Evolutionary conservation across 2,113 vertebrate genomes (phyloP).

Genomic region (Microtus richardsoni): DNA sequence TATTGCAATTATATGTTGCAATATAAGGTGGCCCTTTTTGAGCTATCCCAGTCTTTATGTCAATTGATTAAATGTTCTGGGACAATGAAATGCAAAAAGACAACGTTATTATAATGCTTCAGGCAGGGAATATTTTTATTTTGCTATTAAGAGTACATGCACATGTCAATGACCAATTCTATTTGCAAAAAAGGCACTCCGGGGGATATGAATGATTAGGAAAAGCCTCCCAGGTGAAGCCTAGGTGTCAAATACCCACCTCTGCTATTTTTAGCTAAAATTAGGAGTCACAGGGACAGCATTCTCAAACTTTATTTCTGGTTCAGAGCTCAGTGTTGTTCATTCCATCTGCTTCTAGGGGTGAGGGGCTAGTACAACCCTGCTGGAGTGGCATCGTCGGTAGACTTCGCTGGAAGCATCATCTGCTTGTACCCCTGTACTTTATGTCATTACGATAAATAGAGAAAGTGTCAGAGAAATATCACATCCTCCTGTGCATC

Average conservation of each 20-base stretch:
- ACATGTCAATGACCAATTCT: slow-evolving; percentile 77
- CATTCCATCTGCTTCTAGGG: neutral
- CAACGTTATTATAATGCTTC: slow-evolving; percentile 76
- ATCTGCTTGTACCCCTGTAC: neutral
- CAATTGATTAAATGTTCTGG: slow-evolving; percentile 75
- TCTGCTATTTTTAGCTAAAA: slow-evolving; percentile 76
- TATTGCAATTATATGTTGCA: slow-evolving; percentile 39
- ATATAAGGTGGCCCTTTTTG: slow-evolving; percentile 60
- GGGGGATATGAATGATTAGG: slow-evolving; percentile 63
- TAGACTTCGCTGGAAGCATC: neutral
- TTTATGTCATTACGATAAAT: neutral
- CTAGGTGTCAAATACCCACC: slow-evolving; percentile 61
- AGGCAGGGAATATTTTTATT: slow-evolving; percentile 81
- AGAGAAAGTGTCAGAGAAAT: neutral
- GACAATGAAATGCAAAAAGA: slow-evolving; percentile 75
- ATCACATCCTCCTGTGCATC: neutral
- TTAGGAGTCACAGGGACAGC: slow-evolving; percentile 39
- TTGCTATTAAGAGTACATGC: slow-evolving; percentile 76
- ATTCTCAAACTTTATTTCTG: slow-evolving; percentile 51
- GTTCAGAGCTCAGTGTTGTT: neutral
- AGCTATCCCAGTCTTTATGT: slow-evolving; percentile 68
- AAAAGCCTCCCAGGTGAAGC: slow-evolving; percentile 72
- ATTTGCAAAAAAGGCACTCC: slow-evolving; percentile 75
- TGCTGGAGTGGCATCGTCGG: neutral
- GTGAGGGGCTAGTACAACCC: neutral